Percentiles rank a stretch among this genome's conserved stretches.
Evolutionary conservation across 2,113 vertebrate species (phyloP).

Genomic region (Menidia beryllina): DNA sequence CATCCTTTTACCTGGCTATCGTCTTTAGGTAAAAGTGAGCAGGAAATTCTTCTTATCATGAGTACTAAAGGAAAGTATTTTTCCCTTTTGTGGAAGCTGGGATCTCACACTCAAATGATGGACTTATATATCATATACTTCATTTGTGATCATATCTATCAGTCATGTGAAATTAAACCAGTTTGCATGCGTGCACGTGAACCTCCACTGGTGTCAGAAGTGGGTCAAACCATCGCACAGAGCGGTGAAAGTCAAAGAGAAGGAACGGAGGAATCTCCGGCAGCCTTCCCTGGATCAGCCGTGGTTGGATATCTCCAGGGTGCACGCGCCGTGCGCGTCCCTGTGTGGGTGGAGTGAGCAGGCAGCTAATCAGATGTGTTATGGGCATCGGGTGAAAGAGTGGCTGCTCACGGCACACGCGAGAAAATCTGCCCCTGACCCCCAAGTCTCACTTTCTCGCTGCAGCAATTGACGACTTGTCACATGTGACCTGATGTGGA

Average conservation of each 20-base stretch:
- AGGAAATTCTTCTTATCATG: background rate
- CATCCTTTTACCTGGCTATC: background rate
- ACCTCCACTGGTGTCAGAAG: constrained; percentile 61
- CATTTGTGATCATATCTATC: constrained; percentile 18
- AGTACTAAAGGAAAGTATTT: background rate
- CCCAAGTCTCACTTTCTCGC: constrained; percentile 52
- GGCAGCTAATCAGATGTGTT: constrained; percentile 72
- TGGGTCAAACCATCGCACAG: constrained; percentile 65
- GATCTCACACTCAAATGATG: constrained; percentile 17
- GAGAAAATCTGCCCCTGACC: constrained; percentile 61
- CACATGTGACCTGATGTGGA: constrained; percentile 37
- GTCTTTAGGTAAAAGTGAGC: background rate
- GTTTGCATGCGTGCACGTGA: constrained; percentile 25
- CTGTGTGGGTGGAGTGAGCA: constrained; percentile 70
- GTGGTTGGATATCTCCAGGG: constrained; percentile 35
- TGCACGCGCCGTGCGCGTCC: constrained; percentile 16
- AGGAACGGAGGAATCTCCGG: constrained; percentile 46
- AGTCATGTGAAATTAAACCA: constrained; percentile 24
- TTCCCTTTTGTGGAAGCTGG: background rate
- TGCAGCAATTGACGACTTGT: constrained; percentile 42
- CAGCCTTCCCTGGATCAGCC: constrained; percentile 19
- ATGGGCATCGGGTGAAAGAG: constrained; percentile 55
- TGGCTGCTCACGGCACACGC: constrained; percentile 47
- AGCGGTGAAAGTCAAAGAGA: constrained; percentile 40
- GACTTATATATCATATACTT: constrained; percentile 59